Conservation (phyloP, 2,113 vertebrate genomes). For the Prunella himalayana region DNA sequence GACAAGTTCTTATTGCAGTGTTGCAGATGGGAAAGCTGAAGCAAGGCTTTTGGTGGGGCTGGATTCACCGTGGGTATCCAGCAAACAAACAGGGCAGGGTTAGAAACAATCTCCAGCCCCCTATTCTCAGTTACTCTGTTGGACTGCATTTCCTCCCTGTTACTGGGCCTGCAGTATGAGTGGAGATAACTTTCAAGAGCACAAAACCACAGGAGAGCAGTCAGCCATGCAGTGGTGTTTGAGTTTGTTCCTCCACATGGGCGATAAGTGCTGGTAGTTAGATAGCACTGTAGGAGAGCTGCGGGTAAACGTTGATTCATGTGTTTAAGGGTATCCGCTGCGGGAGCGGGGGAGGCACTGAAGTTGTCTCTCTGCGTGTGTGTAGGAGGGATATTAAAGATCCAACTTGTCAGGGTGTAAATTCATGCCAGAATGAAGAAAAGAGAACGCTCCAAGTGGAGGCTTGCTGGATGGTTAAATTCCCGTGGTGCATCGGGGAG, state of each 20-base stretch:
- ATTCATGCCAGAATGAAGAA: conserved; percentile 8
- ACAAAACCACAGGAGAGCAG: conserved; percentile 7
- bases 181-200: background rate
- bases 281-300: background rate
- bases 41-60: background rate
- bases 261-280: conserved; percentile 1
- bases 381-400: conserved; percentile 51
- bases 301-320: conserved; percentile 53
- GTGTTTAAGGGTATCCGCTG: conserved; percentile 19
- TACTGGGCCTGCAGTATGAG: background rate
- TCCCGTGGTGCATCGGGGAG: background rate
- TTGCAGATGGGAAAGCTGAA: background rate
- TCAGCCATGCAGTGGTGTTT: background rate
- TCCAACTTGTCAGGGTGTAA: conserved; percentile 40
- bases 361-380: background rate
- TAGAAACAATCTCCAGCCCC: background rate
- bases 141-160: background rate
- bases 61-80: background rate
- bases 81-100: background rate
- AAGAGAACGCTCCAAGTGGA: background rate
- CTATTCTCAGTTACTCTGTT: background rate
- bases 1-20: background rate
- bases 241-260: conserved; percentile 12
- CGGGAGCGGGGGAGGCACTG: background rate
- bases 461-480: background rate